These are phyloP conservation scores for Anabas testudineus DNA, from an alignment of 2,797 vertebrate species.

Conservation along the genomic window DNA sequence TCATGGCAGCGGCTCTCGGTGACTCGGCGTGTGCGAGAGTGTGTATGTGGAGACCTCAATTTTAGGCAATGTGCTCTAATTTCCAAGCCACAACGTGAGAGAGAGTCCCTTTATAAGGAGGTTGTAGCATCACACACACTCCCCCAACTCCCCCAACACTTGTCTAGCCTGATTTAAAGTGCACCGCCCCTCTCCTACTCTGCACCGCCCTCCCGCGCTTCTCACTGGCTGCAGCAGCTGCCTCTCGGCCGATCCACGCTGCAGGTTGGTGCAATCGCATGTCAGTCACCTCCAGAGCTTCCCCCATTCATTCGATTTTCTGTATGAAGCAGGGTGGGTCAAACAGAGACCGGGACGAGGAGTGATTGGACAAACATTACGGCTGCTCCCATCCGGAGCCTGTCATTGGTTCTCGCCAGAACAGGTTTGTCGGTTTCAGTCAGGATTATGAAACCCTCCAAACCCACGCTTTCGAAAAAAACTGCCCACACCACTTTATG, in stretches of 20 bases:
- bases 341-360: conserved; percentile 55
- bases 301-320: conserved; percentile 79
- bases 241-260: conserved; percentile 27
- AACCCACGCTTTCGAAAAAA: conserved; percentile 79
- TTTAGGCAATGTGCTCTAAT: conserved; percentile 81
- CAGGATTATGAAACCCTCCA: conserved; percentile 83
- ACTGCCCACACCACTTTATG: conserved; percentile 84
- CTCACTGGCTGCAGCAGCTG: conserved; percentile 63
- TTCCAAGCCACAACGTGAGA: conserved; percentile 79
- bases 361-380: conserved; percentile 77
- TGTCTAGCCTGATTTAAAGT: conserved; percentile 77
- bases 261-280: conserved; percentile 53
- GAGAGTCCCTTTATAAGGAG: conserved; percentile 86
- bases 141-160: conserved; percentile 81
- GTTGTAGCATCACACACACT: conserved; percentile 85
- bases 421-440: conserved; percentile 83
- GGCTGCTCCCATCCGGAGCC: conserved; percentile 63
- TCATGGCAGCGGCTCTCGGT: conserved; percentile 73
- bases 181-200: conserved; percentile 75
- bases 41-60: conserved; percentile 75
- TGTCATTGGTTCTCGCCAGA: conserved; percentile 76
- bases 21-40: conserved; percentile 51
- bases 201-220: conserved; percentile 61
- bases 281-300: conserved; percentile 65
- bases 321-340: conserved; percentile 69